Evolutionary conservation across 2,113 vertebrate species (phyloP).

Genomic region (Podarcis raffonei): DNA sequence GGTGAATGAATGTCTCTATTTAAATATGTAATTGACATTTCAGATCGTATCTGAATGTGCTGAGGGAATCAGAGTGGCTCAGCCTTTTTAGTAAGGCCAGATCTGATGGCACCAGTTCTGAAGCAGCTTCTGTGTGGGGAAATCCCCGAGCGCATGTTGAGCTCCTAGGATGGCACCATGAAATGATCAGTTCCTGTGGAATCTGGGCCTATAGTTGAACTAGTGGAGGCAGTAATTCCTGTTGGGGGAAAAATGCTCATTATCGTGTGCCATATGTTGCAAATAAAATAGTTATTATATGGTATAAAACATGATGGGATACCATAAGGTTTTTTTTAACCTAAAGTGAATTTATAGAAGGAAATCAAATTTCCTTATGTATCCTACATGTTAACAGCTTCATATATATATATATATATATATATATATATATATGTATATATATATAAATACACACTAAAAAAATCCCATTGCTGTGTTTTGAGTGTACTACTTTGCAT

Average conservation of each 20-base stretch:
- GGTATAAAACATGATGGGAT: conserved; percentile 5
- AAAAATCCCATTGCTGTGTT: not conserved
- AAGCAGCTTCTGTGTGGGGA: not conserved
- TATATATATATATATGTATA: no score
- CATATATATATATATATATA: no score
- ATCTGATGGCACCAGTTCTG: not conserved
- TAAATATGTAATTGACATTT: conserved; percentile 21
- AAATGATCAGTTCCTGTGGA: not conserved
- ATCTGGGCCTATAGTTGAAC: conserved; percentile 4
- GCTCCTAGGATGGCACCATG: not conserved
- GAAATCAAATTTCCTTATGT: not conserved
- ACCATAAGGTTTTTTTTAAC: conserved; percentile 7
- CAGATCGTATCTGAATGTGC: not conserved
- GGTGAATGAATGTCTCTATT: conserved; percentile 16
- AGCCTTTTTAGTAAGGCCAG: not conserved
- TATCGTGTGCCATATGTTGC: not conserved
- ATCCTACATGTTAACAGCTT: not conserved
- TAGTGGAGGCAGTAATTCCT: not conserved
- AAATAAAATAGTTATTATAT: conserved; percentile 8
- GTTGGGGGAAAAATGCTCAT: not conserved
- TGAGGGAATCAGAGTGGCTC: not conserved
- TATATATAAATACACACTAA: not conserved
- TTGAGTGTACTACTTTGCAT: not conserved
- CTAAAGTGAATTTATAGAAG: conserved; percentile 8
- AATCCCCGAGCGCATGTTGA: conserved; percentile 3